Base-by-base conservation (phyloP, 1,140 invertebrate species). In the Drosophila rhopaloa region DNA sequence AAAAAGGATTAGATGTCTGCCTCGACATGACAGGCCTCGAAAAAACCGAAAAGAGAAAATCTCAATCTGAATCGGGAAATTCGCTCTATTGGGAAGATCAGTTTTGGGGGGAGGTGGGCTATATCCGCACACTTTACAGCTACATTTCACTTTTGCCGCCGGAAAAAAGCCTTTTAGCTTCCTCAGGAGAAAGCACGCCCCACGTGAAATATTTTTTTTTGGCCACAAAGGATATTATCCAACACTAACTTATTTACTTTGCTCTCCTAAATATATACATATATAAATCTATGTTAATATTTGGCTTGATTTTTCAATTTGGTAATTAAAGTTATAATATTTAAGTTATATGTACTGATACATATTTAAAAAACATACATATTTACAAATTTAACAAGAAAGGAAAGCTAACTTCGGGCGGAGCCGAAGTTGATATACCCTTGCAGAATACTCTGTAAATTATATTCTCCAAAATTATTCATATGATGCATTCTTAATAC, bases 1-100 rank as follows among this genome's bases (percentile, higher is more conserved):
- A 71, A 71, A 70, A 71, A 71, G 67, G 51, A 71, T 71, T 71
- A 71, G 65, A 70, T 57, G 65, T 71, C 67, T 71, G 65, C 65
- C 65, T 14, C 65, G 14, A 70, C 66, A 68, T 70, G 66, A 68
- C 48, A 70, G 65, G 7, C 37, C 8, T 9, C 19, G 5, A 48
- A 38, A 38, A 37, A 40, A 38, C 10, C 60, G 32, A 5, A 44
- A 29, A 13, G 55, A 8, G 29, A 16, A 48, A 35, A 51, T 66
- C 61, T 46, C 61, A 67, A 66, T 67, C 44, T 32, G 43, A 66
- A 66, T 40, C 27, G 63, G 37, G 62, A 66, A 51, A 40, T 67
- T 40, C 46, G 62, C 48, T 68, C 47, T 29, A 46, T 19, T 24
- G 46, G 38, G 19, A 61, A 35, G 9, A 62, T 53, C 13, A 5